These are phyloP conservation scores for Serilophus lunatus DNA, from an alignment of 2,113 vertebrate genomes.

Conservation along the genomic window DNA sequence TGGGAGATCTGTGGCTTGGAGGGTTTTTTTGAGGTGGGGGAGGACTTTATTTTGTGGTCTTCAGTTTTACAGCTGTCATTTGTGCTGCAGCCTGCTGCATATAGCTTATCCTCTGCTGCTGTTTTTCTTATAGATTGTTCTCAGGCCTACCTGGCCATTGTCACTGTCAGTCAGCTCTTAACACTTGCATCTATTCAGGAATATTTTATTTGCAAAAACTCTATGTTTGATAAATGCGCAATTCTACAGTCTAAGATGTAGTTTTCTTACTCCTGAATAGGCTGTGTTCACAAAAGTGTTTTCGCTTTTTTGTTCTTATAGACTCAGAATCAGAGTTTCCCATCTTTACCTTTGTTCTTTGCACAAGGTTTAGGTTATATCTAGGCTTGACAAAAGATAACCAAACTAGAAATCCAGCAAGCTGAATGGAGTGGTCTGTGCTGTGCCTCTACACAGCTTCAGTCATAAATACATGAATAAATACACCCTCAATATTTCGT, in stretches of 20 bases:
- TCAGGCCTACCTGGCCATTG: background rate
- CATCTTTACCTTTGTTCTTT: background rate
- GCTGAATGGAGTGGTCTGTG: background rate
- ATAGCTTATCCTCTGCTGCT: background rate
- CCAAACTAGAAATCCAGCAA: background rate
- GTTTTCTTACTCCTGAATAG: background rate
- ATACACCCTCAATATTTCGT: background rate
- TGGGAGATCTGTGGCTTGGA: rapidly evolving
- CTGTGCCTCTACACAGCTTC: background rate
- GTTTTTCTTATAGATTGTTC: background rate
- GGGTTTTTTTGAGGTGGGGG: rapidly evolving
- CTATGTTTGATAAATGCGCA: background rate
- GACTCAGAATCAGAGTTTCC: background rate
- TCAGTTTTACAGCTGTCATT: background rate
- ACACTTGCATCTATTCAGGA: background rate
- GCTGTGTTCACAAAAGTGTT: background rate
- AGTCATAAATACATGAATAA: background rate
- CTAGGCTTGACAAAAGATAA: background rate
- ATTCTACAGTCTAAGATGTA: background rate
- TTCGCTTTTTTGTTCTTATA: background rate
- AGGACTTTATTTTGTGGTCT: background rate
- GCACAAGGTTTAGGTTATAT: background rate
- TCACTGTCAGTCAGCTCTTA: background rate
- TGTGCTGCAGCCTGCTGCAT: background rate
- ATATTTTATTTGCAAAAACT: background rate